phyloP scores from a whole-genome alignment of 2,113 vertebrate genomes.

The Hymenochirus boettgeri region DNA sequence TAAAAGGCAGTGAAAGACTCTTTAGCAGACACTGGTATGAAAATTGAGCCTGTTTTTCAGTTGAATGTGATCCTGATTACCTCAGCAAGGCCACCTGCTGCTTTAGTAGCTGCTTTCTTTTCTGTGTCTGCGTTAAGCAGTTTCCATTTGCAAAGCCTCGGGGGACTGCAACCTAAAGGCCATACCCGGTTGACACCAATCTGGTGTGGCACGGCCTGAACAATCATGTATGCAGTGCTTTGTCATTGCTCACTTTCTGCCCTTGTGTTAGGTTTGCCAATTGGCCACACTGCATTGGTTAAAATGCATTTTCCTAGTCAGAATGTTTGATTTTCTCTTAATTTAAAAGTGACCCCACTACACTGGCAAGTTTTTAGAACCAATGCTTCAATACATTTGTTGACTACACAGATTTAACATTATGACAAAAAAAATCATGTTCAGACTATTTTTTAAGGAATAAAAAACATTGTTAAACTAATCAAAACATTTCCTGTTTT shows the following conservation, averaged over 20 bases:
- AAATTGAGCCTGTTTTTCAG: conserved; percentile 62
- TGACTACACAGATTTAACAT: too few species aligned
- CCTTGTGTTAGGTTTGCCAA: conserved; percentile 13
- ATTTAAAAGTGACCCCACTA: too few species aligned
- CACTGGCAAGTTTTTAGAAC: too few species aligned
- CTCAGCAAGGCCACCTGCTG: conserved; percentile 80
- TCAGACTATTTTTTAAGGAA: too few species aligned
- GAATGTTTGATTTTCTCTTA: too few species aligned
- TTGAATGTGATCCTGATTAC: conserved; percentile 70
- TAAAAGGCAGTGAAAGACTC: conserved; percentile 59
- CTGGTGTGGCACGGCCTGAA: conserved; percentile 50
- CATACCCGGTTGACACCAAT: conserved; percentile 56
- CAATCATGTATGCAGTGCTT: conserved; percentile 42
- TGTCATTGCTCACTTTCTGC: conserved; percentile 14
- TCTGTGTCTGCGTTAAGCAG: conserved; percentile 49
- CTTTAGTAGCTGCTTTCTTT: conserved; percentile 62
- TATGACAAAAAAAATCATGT: too few species aligned
- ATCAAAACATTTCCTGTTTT: too few species aligned
- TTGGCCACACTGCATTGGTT: too few species aligned
- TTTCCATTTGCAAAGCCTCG: conserved; percentile 55
- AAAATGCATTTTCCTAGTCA: too few species aligned
- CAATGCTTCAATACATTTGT: too few species aligned
- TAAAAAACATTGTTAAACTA: too few species aligned
- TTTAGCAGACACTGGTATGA: conserved; percentile 53
- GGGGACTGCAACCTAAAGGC: conserved; percentile 55